phyloP scores from a whole-genome alignment of 2,113 vertebrate species.

The Pungitius pungitius region DNA sequence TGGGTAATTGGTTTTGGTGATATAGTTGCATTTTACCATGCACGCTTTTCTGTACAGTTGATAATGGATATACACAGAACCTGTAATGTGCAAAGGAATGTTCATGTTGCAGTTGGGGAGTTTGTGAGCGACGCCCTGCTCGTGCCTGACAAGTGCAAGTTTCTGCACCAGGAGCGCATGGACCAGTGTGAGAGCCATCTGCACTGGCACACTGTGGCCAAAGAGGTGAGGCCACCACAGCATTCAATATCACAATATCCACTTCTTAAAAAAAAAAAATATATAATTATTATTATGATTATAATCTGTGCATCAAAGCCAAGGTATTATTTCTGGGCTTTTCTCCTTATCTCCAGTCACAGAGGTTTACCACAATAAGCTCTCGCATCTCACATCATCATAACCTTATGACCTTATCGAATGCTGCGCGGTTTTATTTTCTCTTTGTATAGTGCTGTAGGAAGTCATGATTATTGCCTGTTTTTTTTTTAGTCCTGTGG shows the following conservation, averaged over 20 bases:
- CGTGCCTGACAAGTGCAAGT: constrained; percentile 97
- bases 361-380: not conserved
- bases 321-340: not conserved
- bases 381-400: not conserved
- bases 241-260: not conserved
- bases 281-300: too few relatives aligned
- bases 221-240: constrained; percentile 84
- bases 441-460: not conserved
- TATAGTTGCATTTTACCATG: not conserved
- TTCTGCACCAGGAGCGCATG: constrained; percentile 97
- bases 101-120: constrained; percentile 87
- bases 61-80: constrained; percentile 13
- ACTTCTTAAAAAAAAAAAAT: too few relatives aligned
- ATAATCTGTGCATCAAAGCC: not conserved
- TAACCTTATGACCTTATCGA: not conserved
- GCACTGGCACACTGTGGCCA: constrained; percentile 98
- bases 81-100: not conserved
- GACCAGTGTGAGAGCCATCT: constrained; percentile 97
- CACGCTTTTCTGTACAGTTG: constrained; percentile 3
- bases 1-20: constrained; percentile 83
- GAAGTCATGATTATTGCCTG: constrained; percentile 6
- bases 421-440: not conserved
- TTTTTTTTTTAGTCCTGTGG: constrained; percentile 86
- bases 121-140: constrained; percentile 98
- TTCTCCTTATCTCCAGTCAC: not conserved